Evolutionary conservation across 2,113 vertebrate species (phyloP).

Genomic region (Phoxinus phoxinus): DNA sequence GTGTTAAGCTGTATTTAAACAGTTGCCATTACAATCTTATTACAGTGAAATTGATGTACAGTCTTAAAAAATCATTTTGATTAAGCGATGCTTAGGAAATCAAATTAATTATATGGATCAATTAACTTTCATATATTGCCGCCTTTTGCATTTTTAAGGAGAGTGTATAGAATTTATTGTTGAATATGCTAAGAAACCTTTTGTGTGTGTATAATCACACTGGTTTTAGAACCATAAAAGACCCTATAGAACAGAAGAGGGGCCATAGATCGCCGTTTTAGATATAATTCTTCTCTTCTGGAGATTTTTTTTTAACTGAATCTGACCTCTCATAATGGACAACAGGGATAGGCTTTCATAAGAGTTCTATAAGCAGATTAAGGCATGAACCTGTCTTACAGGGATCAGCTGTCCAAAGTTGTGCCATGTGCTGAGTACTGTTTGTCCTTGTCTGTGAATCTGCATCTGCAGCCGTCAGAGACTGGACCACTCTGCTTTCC

Average conservation of each 20-base stretch:
- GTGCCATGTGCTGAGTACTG: constrained; percentile 63
- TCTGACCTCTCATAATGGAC: constrained; percentile 38
- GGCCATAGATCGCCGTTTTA: constrained; percentile 29
- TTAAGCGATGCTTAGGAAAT: constrained; percentile 9
- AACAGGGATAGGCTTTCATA: constrained; percentile 35
- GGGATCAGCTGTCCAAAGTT: constrained; percentile 71
- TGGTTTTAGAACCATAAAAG: constrained; percentile 48
- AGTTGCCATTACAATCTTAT: constrained; percentile 58
- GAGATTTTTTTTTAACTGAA: constrained; percentile 57
- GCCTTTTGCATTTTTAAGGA: constrained; percentile 7
- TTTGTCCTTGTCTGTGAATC: constrained; percentile 54
- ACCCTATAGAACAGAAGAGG: constrained; percentile 23
- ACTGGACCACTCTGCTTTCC: constrained; percentile 53
- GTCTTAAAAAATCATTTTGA: constrained; percentile 22
- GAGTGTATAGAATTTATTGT: not conserved
- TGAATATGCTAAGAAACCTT: constrained; percentile 8
- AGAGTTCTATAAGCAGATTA: constrained; percentile 70
- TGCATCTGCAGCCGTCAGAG: constrained; percentile 53
- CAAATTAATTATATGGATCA: constrained; percentile 13
- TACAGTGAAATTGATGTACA: constrained; percentile 22
- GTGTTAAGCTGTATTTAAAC: constrained; percentile 35
- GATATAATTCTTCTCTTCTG: constrained; percentile 67
- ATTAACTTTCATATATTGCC: constrained; percentile 14
- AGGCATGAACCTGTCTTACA: constrained; percentile 68
- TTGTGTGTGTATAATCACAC: not conserved